A percentile compares a stretch with the other conserved stretches of the same genome.
These are phyloP conservation scores for Irena cyanogastra DNA, from an alignment of 2,113 vertebrate species.

Conservation along the genomic window DNA sequence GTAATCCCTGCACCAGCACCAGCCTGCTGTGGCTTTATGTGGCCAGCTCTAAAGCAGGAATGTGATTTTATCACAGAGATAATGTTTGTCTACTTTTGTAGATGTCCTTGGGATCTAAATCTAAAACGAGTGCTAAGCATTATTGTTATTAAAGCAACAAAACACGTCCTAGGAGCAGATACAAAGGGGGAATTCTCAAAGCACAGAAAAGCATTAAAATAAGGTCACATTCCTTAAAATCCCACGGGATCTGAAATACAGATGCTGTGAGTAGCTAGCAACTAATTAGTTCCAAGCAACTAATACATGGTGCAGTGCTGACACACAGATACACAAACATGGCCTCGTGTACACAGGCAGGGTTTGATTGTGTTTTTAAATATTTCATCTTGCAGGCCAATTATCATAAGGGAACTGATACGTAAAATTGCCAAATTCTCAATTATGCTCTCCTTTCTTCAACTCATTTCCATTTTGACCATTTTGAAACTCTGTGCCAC, in stretches of 20 bases:
- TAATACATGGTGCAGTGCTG: background rate
- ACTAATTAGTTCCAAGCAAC: constrained; percentile 60
- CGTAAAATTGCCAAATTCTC: constrained; percentile 56
- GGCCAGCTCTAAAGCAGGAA: background rate
- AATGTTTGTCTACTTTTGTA: background rate
- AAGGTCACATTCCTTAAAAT: constrained; percentile 55
- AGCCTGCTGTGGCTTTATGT: background rate
- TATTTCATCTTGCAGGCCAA: constrained; percentile 53
- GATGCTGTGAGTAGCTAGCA: constrained; percentile 34
- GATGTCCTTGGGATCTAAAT: constrained; percentile 40
- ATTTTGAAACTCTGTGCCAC: background rate
- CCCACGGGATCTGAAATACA: constrained; percentile 19
- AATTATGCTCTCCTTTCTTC: constrained; percentile 17
- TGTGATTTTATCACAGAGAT: background rate
- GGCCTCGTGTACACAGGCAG: background rate
- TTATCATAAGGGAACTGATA: constrained; percentile 57
- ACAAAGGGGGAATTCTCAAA: constrained; percentile 37
- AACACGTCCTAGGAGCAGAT: constrained; percentile 7
- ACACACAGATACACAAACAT: constrained; percentile 11
- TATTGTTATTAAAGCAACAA: constrained; percentile 49
- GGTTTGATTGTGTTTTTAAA: constrained; percentile 42
- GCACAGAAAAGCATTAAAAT: constrained; percentile 55
- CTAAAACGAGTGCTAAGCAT: background rate
- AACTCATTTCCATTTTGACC: constrained; percentile 44
- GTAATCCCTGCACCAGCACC: background rate